Evolutionary conservation across 2,888 invertebrate species (phyloP).

Genomic region (Lathronympha strigana): DNA sequence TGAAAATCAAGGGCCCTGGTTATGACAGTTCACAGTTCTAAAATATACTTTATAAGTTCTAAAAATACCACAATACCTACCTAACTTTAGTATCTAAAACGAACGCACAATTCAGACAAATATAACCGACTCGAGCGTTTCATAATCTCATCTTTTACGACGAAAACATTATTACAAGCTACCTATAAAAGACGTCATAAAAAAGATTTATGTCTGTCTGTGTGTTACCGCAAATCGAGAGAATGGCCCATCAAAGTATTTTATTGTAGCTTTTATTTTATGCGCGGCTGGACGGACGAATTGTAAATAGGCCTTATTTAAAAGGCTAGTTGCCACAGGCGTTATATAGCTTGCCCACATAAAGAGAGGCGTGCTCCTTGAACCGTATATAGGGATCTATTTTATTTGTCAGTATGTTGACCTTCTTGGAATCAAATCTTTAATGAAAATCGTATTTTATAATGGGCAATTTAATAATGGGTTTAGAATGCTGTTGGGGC

Average conservation of each 20-base stretch:
- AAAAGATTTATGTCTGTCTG: slow-evolving; percentile 43
- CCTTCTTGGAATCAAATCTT: too few relatives aligned
- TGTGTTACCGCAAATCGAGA: slow-evolving; percentile 43
- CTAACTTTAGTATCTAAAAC: not conserved
- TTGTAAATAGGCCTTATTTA: slow-evolving; percentile 35
- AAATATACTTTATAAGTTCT: too few relatives aligned
- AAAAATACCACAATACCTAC: not conserved
- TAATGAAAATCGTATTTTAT: too few relatives aligned
- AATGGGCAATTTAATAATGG: too few relatives aligned
- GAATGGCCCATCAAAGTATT: slow-evolving; percentile 43
- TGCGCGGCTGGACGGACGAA: slow-evolving; percentile 37
- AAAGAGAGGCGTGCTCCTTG: not conserved
- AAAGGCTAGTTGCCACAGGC: not conserved
- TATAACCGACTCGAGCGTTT: slow-evolving; percentile 33
- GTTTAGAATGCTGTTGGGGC: too few relatives aligned
- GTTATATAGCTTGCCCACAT: slow-evolving; percentile 10
- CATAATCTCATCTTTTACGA: slow-evolving; percentile 43
- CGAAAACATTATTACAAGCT: slow-evolving; percentile 43
- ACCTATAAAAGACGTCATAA: slow-evolving; percentile 44
- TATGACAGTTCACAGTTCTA: too few relatives aligned
- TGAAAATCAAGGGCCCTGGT: too few relatives aligned
- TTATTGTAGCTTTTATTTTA: slow-evolving; percentile 43
- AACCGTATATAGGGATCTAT: not conserved
- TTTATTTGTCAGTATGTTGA: too few relatives aligned
- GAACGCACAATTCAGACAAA: slow-evolving; percentile 23